Base-by-base conservation (phyloP, 2,888 invertebrate genomes). In the Harpagoxenus sublaevis region DNA sequence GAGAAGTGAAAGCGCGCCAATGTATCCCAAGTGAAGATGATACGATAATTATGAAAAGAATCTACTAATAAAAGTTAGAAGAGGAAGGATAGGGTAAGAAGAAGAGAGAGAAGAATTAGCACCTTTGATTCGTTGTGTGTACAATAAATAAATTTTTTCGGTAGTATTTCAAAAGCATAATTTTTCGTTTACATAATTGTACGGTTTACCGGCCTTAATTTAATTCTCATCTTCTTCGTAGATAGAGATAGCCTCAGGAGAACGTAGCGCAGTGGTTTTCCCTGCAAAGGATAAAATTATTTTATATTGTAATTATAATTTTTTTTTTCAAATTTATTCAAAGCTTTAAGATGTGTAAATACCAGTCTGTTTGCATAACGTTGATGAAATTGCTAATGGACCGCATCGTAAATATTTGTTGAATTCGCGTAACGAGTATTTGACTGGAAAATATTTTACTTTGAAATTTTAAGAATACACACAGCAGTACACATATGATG, bases 31-130 rank as follows among this genome's bases (percentile, higher is more conserved):
- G 4, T 42, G 3, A 62, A n/a, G 39, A 63, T 63, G 39, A 65
- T 65, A 63, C 42, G 39, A 65, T 65, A 63, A 42, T 65, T 42
- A 23, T 42, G 42, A 23, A 42, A 65, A 65, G 65, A 65, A 65
- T 65, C 6, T 23, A 23, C 42, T 42, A 42, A 65, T 42, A 65
- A 65, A 63, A 65, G 42, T 39, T 39, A 2, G 42, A 42, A 23
- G 23, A n/a, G 9, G n/a, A 4, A 3, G 15, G 3, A 23, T 23
- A 39, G 39, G 10, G 4, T 15, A 31, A 18, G 10, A 23, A 23
- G 3, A 39, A 35, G 35, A 62, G 60, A 62, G 62, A 62, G 18
- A 35, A 39, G 35, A n/a, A 4, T 63, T 63, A 63, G 4, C 62
- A 63, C n/a, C 18, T 62, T 28, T 3, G 35, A 39, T 63, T 63